These are phyloP conservation scores for Drosophila monieri DNA, from an alignment of 2,888 invertebrate species.

Conservation along the genomic window DNA sequence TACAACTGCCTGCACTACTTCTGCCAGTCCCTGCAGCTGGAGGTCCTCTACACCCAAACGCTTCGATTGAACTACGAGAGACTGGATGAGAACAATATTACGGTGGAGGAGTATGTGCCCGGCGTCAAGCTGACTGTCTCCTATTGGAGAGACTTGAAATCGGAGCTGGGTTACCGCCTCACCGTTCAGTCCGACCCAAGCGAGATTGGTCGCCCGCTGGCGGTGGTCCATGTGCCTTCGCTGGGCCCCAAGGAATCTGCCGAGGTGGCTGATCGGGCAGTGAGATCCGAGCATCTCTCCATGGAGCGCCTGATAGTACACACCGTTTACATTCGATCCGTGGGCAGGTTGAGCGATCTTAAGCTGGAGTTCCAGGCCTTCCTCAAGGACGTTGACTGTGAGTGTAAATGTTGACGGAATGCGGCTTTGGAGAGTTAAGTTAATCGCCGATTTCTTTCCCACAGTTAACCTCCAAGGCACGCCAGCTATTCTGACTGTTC, in stretches of 20 bases:
- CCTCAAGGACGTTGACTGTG: slow-evolving; percentile 89
- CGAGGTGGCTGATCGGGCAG: slow-evolving; percentile 90
- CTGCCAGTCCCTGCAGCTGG: slow-evolving; percentile 97
- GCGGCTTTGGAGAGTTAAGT: background rate
- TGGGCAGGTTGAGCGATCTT: slow-evolving; percentile 92
- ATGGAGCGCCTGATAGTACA: slow-evolving; percentile 97
- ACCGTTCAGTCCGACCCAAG: slow-evolving; percentile 94
- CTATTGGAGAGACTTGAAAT: slow-evolving; percentile 93
- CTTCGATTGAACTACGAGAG: slow-evolving; percentile 94
- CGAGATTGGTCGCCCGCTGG: slow-evolving; percentile 90
- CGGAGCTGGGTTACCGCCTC: slow-evolving; percentile 94
- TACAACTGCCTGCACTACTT: slow-evolving; percentile 95
- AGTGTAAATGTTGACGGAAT: slow-evolving; percentile 85
- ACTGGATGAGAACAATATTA: slow-evolving; percentile 94
- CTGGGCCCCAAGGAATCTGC: slow-evolving; percentile 84
- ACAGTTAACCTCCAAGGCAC: slow-evolving; percentile 94
- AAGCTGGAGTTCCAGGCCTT: slow-evolving; percentile 86
- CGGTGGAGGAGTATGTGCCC: slow-evolving; percentile 95
- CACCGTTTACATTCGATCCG: slow-evolving; percentile 96
- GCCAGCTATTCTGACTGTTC: slow-evolving; percentile 95
- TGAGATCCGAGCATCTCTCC: slow-evolving; percentile 95
- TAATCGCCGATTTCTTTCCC: slow-evolving; percentile 45
- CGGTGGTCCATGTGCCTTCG: slow-evolving; percentile 88
- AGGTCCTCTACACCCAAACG: slow-evolving; percentile 94
- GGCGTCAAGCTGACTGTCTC: slow-evolving; percentile 96